Evolutionary conservation across 30 jellyfish, hydroid and myxozoan species (phyloP), one percentile per base, ranked within the genome.

Genomic region (Aurelia aurita): DNA sequence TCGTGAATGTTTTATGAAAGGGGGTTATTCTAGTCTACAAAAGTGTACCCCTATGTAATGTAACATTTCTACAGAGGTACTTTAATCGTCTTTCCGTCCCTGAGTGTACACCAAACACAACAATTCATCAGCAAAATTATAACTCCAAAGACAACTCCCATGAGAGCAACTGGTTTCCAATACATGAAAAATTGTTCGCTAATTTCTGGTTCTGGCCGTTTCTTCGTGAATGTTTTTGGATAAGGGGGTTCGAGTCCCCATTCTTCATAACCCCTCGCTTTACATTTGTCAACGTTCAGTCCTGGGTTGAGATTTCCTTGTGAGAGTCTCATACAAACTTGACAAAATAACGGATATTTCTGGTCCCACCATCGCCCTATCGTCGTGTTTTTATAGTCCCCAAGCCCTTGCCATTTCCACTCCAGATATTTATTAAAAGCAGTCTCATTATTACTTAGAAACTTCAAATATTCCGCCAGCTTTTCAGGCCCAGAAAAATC

Each of bases 291-390:
- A 47, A 72, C 75, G 45, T 84, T 94, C 0, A 94, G 94, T 43
- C 99, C 99, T 9, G 97, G 89, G 53, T 94, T 97, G 55, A 94
- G 89, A 5, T 73, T 68, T 7, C 99, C 97, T 72, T 94, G 99
- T 3, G 99, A 77, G 1, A 94, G 85, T 45, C 99, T 79, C 99
- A 94, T 94, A 63, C 99, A 94, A 11, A 94, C 99, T 68, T 94
- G 99, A 54, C 99, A 94, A 62, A 94, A 94, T 13, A 94, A 67
- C 3, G 99, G 99, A 79, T 94, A 89, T 61, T 88, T 84, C 28
- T 81, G 97, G 53, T 85, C 89, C 99, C 99, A 94, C 99, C 99
- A 94, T 27, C 97, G 66, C 5, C 99, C 99, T 15, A 94, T 87
- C 2, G 97, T 94, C 22, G 97, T 76, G 87, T 88, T 94, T 19